Evolutionary conservation across 2,888 invertebrate genomes (phyloP), one percentile per base, ranked within the genome.

Genomic region (Plusia festucae): DNA sequence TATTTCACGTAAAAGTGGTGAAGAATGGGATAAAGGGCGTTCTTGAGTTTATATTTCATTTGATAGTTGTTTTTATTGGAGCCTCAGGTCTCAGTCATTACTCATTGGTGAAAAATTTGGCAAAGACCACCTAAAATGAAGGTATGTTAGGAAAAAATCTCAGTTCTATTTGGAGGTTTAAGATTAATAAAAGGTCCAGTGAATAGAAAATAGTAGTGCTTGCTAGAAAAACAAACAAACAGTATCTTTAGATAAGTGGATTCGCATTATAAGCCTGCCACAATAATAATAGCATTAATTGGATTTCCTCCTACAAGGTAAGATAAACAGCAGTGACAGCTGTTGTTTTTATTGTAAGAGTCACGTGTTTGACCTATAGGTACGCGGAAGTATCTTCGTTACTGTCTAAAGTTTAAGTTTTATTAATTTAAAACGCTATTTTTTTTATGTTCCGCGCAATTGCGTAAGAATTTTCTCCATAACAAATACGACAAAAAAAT

Each of bases 281-380:
- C 46, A 49, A 49, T 49, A 49, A 49, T 49, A 49, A 49, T 49
- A 49, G 18, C 20, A 49, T 49, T 49, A 49, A 49, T 49, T 49
- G 46, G 46, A 49, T 49, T 49, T 20, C 18, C 18, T 20, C 11
- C 46, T 18, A 49, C 46, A 20, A 49, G 46, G 46, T 49, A 49
- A 49, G 11, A 49, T 20, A 49, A 49, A 49, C 20, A 49, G 46
- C 7, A 49, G 9, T 18, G 20, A 11, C 20, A 20, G 46, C 9
- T 13, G 46, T 49, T 49, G 46, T 49, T 49, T 46, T 49, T 49
- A 49, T 49, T 11, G 20, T 3, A 40, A 9, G 20, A 11, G 46
- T 49, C 46, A 20, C 46, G 46, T 49, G 46, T 11, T 11, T 49
- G 18, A 18, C 18, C 46, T 9, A 30, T 30, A 9, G 9, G 11